Base-by-base conservation (phyloP, 2,113 vertebrate species). In the Carlito syrichta region DNA sequence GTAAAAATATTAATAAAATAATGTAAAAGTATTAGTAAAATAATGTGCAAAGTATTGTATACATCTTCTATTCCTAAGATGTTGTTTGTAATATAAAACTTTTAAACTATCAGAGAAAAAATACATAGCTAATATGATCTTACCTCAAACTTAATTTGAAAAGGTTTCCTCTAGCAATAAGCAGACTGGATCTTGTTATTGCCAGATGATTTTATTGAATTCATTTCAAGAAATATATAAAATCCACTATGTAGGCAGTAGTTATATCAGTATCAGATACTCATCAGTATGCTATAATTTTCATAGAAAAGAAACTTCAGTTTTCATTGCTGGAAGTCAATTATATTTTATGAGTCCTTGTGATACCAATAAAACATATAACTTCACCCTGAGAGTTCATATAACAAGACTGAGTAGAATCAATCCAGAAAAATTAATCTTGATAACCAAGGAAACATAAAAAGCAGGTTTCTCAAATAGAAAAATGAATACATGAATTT, bases 401-500 rank as follows among this genome's bases (percentile, higher is more conserved):
- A n/a, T 96, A 96, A 96, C 74, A 96, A 91, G 56, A 94, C 0
- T 54, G 43, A 96, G 54, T 78, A 95, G 35, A 95, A 54, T 83
- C 78, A 91, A 63, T 62, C 14, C 27, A 88, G 52, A 95, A 81
- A 96, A 93, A 89, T 93, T 91, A 86, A 97, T 92, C 89, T 83
- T 82, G 73, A 95, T 95, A 95, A 76, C 82, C 86, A 96, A 93
- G 54, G 66, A 94, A 96, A 97, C 94, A 94, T 66, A 95, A 97
- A 97, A 95, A 60, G 1, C 48, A 89, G 35, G 63, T 74, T 91
- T 89, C 89, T 95, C 74, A 93, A 91, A 95, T 58, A 89, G 73
- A 52, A 94, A 76, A 92, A 93, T 94, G 95, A 97, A 95, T 86
- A 93, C 50, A 86, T 83, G 94, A 95, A 96, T 95, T 89, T 89